Evolutionary conservation across 1,140 invertebrate species (phyloP).

Genomic region (Diabrotica undecimpunctata): DNA sequence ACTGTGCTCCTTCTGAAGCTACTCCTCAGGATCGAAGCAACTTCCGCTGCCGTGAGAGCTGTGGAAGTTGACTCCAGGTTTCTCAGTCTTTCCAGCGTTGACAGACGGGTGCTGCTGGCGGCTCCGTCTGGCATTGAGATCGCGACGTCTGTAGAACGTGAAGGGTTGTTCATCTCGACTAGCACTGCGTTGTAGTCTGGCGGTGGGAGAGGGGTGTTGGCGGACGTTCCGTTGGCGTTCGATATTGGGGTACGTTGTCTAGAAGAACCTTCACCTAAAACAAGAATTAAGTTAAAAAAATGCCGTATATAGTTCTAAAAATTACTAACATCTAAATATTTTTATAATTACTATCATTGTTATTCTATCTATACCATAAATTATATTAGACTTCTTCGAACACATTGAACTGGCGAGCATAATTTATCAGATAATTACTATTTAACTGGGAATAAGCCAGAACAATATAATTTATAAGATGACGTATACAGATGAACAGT

Average conservation of each 20-base stretch:
- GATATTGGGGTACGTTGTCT: slow-evolving; percentile 8
- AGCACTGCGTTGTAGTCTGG: slow-evolving; percentile 63
- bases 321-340: too few relatives aligned
- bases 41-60: slow-evolving; percentile 55
- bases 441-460: too few relatives aligned
- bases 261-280: slow-evolving; percentile 7
- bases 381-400: too few relatives aligned
- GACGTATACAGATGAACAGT: too few relatives aligned
- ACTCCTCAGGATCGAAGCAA: slow-evolving; percentile 56
- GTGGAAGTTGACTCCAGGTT: slow-evolving; percentile 38
- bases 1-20: slow-evolving; percentile 54
- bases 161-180: slow-evolving; percentile 45
- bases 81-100: slow-evolving; percentile 34
- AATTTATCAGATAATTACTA: too few relatives aligned
- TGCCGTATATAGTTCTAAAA: too few relatives aligned
- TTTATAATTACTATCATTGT: too few relatives aligned
- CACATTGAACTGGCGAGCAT: too few relatives aligned
- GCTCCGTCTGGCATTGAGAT: slow-evolving; percentile 21
- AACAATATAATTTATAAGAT: too few relatives aligned
- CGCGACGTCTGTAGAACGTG: slow-evolving; percentile 14
- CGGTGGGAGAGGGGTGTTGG: slow-evolving; percentile 50
- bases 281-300: neutral
- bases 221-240: slow-evolving; percentile 2
- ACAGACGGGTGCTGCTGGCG: slow-evolving; percentile 21
- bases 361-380: too few relatives aligned